These are phyloP conservation scores for Torymus aiolomorphi DNA, from an alignment of 2,888 invertebrate species.

Conservation along the genomic window DNA sequence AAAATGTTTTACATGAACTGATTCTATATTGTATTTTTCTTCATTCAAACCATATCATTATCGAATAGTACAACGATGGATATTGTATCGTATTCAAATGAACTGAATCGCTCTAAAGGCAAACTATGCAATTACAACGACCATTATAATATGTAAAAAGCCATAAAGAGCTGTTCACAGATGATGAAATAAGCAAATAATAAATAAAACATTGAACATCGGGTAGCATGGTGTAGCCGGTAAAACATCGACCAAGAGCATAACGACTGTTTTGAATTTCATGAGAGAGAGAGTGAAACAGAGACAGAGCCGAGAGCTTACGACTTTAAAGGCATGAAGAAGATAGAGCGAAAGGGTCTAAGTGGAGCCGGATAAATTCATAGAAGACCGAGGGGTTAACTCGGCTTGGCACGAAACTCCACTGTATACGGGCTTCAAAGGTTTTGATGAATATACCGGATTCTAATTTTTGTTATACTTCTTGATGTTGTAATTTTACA, in stretches of 20 bases:
- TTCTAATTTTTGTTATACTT: background rate
- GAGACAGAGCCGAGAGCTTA: constrained; percentile 61
- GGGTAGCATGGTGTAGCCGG: constrained; percentile 55
- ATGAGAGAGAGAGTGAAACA: constrained; percentile 71
- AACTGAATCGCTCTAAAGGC: too few relatives aligned
- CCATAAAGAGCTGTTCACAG: constrained; percentile 47
- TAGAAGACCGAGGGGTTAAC: constrained; percentile 23
- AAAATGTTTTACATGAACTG: too few relatives aligned
- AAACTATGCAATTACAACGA: background rate
- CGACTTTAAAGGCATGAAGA: constrained; percentile 63
- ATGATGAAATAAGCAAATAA: constrained; percentile 70
- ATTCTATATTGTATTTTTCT: too few relatives aligned
- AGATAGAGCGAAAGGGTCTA: constrained; percentile 56
- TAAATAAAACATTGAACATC: constrained; percentile 72
- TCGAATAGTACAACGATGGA: too few relatives aligned
- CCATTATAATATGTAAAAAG: constrained; percentile 15
- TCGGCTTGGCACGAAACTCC: constrained; percentile 13
- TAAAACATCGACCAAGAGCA: constrained; percentile 66
- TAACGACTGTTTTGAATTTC: constrained; percentile 74
- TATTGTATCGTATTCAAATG: too few relatives aligned
- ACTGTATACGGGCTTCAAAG: constrained; percentile 9
- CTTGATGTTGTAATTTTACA: too few relatives aligned
- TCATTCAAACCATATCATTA: too few relatives aligned
- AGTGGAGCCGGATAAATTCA: constrained; percentile 59
- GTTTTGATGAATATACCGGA: background rate